phyloP scores from a whole-genome alignment of 1,140 invertebrate species.

The Aleiodes sp. region DNA sequence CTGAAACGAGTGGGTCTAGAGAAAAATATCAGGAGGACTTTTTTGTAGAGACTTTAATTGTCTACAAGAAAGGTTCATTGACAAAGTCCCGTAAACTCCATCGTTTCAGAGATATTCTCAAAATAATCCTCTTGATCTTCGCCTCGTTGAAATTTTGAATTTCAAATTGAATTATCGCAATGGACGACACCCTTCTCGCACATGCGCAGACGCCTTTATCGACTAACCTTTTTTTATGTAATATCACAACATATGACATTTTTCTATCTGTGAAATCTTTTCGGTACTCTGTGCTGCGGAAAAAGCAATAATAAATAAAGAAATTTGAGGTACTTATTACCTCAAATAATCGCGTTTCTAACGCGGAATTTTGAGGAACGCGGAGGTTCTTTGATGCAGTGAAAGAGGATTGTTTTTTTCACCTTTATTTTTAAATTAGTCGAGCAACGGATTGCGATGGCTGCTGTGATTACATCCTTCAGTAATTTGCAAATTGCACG shows the following conservation, averaged over 20 bases:
- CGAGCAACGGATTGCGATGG: neutral
- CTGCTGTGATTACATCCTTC: conserved; percentile 13
- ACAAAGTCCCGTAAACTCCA: too few species aligned
- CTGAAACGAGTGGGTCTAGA: too few species aligned
- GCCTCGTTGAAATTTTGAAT: too few species aligned
- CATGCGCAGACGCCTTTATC: neutral
- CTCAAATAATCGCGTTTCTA: neutral
- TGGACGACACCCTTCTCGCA: neutral
- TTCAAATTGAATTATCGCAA: neutral
- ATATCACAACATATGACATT: conserved; percentile 2
- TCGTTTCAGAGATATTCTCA: too few species aligned
- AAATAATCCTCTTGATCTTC: too few species aligned
- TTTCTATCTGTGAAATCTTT: neutral
- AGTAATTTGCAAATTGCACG: neutral
- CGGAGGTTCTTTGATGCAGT: neutral
- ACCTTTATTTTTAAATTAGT: neutral
- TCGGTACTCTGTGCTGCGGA: neutral
- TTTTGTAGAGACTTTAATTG: too few species aligned
- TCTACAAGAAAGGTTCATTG: too few species aligned
- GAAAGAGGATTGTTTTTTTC: neutral
- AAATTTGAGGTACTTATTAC: neutral
- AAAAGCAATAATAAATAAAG: neutral
- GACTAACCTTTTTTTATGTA: neutral
- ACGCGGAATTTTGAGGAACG: neutral
- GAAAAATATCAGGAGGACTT: too few species aligned